These are phyloP conservation scores for Channallabes apus DNA, from an alignment of 2,797 vertebrate genomes.

Conservation along the genomic window DNA sequence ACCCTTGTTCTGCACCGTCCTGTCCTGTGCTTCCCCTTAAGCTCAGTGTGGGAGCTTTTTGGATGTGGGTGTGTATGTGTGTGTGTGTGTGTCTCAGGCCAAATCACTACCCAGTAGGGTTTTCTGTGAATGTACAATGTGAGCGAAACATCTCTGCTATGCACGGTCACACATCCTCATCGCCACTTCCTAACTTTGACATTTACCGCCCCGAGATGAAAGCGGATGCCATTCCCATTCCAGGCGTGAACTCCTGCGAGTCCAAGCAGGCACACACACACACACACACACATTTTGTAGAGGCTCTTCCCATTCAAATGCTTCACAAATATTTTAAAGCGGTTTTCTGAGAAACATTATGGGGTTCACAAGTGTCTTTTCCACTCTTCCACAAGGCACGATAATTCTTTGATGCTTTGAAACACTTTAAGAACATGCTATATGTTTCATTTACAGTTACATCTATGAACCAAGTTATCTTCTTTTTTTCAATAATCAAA, in stretches of 20 bases:
- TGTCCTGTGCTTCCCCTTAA: not conserved
- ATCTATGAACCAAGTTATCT: too few relatives aligned
- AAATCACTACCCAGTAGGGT: constrained; percentile 18
- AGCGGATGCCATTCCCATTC: constrained; percentile 35
- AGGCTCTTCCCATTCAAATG: not conserved
- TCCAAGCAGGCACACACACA: not conserved
- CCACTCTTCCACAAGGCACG: too few relatives aligned
- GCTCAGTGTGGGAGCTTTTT: constrained; percentile 39
- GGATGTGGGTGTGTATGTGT: constrained; percentile 25
- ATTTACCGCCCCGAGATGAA: constrained; percentile 45
- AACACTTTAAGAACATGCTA: too few relatives aligned
- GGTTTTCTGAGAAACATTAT: not conserved
- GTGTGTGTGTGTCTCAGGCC: not conserved
- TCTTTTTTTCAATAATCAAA: too few relatives aligned
- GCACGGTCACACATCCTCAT: constrained; percentile 30
- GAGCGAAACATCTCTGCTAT: constrained; percentile 41
- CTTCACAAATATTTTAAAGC: not conserved
- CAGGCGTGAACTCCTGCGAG: constrained; percentile 27
- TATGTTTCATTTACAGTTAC: too few relatives aligned
- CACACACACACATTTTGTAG: not conserved
- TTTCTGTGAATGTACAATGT: constrained; percentile 42
- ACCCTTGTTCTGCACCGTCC: constrained; percentile 22
- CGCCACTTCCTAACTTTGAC: constrained; percentile 42
- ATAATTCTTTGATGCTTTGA: too few relatives aligned
- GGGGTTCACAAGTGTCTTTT: not conserved